These are phyloP conservation scores for Cynodonichthys magdalenae DNA, from an alignment of 2,797 vertebrate species.

Conservation along the genomic window DNA sequence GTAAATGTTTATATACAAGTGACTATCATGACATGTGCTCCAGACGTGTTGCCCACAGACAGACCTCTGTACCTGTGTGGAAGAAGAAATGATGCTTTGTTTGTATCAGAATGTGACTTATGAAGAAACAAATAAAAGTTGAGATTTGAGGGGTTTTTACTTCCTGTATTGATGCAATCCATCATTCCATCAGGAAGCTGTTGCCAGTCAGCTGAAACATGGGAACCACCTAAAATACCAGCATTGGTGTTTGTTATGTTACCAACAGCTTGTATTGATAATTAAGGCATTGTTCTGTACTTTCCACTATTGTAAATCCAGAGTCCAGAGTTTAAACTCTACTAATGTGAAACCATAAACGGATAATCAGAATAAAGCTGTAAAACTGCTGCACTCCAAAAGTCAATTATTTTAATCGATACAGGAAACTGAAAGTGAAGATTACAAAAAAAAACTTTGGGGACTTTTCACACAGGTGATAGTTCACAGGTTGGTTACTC, in stretches of 20 bases:
- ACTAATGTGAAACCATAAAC: not conserved
- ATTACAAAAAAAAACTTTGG: not conserved
- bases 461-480: no score
- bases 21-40: not conserved
- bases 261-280: not conserved
- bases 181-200: no score
- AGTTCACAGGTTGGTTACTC: no score
- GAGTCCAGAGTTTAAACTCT: no score
- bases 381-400: not conserved
- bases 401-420: not conserved
- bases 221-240: not conserved
- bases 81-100: not conserved
- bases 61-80: slow-evolving; percentile 34
- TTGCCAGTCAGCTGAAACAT: not conserved
- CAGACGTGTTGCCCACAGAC: slow-evolving; percentile 30
- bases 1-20: not conserved
- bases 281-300: not conserved
- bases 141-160: no score
- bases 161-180: no score
- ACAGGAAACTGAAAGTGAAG: not conserved
- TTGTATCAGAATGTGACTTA: no score
- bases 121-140: no score
- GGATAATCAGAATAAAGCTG: not conserved
- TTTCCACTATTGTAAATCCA: not conserved
- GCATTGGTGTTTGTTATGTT: not conserved